These are phyloP conservation scores for Hemiscyllium ocellatum DNA, from an alignment of 2,113 vertebrate genomes.

Conservation along the genomic window DNA sequence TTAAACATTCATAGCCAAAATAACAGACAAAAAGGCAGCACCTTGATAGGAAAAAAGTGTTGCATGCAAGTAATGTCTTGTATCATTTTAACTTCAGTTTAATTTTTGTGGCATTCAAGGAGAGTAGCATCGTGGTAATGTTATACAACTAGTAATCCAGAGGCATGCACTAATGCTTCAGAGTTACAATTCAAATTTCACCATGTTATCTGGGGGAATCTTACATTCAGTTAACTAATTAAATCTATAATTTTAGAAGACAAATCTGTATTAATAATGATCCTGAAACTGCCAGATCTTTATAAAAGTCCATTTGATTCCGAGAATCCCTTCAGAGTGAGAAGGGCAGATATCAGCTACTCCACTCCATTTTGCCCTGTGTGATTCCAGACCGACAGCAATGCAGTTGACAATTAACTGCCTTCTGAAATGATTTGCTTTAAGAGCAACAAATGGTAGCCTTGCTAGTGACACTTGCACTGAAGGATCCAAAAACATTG, in stretches of 20 bases:
- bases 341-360: not conserved
- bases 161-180: not conserved
- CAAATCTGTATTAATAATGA: not conserved
- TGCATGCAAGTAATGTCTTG: not conserved
- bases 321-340: not conserved
- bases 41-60: not conserved
- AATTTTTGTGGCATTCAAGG: no score
- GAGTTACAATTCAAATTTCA: not conserved
- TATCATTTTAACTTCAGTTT: not conserved
- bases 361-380: not conserved
- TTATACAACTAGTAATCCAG: not conserved
- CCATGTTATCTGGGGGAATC: not conserved
- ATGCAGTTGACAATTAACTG: not conserved
- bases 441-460: not conserved
- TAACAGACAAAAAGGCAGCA: not conserved
- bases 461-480: not conserved
- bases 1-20: not conserved
- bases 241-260: not conserved
- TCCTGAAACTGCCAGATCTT: no score
- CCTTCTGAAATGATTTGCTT: not conserved
- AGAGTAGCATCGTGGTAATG: not conserved
- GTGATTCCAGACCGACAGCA: not conserved
- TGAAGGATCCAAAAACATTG: not conserved
- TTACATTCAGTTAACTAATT: not conserved
- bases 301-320: not conserved